Base-by-base conservation (phyloP, 2,888 invertebrate species). In the Drosophila tripunctata region DNA sequence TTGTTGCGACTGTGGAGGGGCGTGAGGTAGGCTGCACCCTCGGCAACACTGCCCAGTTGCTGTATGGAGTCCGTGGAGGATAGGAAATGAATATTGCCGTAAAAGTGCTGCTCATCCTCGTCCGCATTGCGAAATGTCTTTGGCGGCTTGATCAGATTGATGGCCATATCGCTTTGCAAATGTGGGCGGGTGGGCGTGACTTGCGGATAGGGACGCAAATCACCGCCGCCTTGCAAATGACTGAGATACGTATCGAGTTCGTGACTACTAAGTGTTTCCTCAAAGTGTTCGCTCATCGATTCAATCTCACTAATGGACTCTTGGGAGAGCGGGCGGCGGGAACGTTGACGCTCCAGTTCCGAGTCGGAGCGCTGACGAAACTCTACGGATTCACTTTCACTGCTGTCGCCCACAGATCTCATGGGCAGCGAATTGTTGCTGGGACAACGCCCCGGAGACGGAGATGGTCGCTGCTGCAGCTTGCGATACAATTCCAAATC, bases 321-420 rank as follows among this genome's bases (percentile, higher is more conserved):
- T 86, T 95, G 95, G 15, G 96, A 95, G 3, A 96, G 92, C 0
- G 96, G 96, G 72, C 95, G 92, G 47, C 96, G 92, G 81, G 95
- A 96, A 36, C 95, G 90, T 76, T 94, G 93, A 21, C 93, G 92
- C 79, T 94, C 94, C 35, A 93, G 76, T 1, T 92, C 92, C 65
- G 93, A 93, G 72, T 92, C 92, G 5, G 91, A 90, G 10, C 89
- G 86, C 24, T 89, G 89, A 2, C 94, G 91, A 4, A 94, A 91
- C 74, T 95, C 94, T 2, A 93, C 91, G 0, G 92, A 93, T 66
- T 91, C 91, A 0, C 82, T 89, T 67, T 91, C 91, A 35, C 91
- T 91, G 64, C 89, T 90, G 19, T 89, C 90, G 10, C 89, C 82
- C 10, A 77, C 68, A 7, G 78, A 79, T 22, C 88, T 83, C 40